Percentiles rank a stretch among this genome's conserved stretches.
Conservation (phyloP, 2,888 invertebrate species). For the Pemphredon lugubris region DNA sequence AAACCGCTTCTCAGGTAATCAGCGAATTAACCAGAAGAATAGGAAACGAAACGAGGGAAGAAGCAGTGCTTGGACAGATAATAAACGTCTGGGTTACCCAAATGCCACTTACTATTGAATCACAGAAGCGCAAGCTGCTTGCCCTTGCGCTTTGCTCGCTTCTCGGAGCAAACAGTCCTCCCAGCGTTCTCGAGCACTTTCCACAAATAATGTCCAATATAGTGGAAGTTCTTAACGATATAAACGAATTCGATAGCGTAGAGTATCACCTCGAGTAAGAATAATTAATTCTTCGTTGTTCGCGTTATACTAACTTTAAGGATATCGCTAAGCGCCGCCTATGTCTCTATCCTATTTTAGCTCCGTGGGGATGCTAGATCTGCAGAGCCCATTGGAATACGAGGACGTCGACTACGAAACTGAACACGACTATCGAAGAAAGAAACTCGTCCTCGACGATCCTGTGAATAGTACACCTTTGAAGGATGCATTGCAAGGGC, state of each 20-base stretch:
- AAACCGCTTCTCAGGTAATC: constrained; percentile 61
- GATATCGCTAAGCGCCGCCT: too few relatives aligned
- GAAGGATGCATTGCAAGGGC: constrained; percentile 87
- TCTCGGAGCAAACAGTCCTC: constrained; percentile 86
- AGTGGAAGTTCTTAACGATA: constrained; percentile 90
- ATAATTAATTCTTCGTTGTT: background rate
- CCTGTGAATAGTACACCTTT: constrained; percentile 91
- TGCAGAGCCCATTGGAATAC: constrained; percentile 78
- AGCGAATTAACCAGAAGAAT: constrained; percentile 69
- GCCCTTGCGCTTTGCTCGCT: constrained; percentile 86
- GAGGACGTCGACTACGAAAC: constrained; percentile 85
- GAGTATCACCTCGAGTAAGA: constrained; percentile 85
- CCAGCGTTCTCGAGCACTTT: constrained; percentile 86
- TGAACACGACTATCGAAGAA: constrained; percentile 89
- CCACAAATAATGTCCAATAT: constrained; percentile 88
- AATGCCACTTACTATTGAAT: constrained; percentile 89
- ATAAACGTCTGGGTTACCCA: constrained; percentile 90
- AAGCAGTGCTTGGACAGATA: constrained; percentile 87
- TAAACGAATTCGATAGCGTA: constrained; percentile 86
- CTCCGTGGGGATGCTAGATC: constrained; percentile 80
- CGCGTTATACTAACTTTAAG: too few relatives aligned
- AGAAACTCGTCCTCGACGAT: constrained; percentile 87
- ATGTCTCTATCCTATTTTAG: too few relatives aligned
- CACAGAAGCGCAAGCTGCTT: constrained; percentile 92
- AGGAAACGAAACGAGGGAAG: constrained; percentile 82